These are phyloP conservation scores for Bujurquina vittata DNA, from an alignment of 2,113 vertebrate species.

Conservation along the genomic window DNA sequence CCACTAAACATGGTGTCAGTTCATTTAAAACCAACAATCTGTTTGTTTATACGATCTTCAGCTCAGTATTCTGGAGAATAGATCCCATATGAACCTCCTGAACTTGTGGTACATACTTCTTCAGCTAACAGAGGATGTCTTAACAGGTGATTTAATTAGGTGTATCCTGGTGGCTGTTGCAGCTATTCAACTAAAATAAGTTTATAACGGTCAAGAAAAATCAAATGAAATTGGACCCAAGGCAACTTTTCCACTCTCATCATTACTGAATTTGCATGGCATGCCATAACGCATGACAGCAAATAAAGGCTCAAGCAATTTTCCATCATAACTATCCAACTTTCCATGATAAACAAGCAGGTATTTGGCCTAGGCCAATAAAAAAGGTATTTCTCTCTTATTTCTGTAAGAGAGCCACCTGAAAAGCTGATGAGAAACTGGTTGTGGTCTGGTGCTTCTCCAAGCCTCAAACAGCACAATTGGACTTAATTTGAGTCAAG, in stretches of 20 bases:
- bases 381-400: slow-evolving; percentile 23
- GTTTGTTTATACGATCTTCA: slow-evolving; percentile 48
- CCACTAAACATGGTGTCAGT: slow-evolving; percentile 28
- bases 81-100: slow-evolving; percentile 59
- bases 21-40: slow-evolving; percentile 35
- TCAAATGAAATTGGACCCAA: background rate
- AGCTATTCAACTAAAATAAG: background rate
- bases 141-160: slow-evolving; percentile 27
- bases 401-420: slow-evolving; percentile 28
- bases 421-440: slow-evolving; percentile 32
- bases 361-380: slow-evolving; percentile 37
- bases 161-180: slow-evolving; percentile 4
- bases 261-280: slow-evolving; percentile 27
- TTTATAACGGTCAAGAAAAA: background rate
- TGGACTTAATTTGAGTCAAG: slow-evolving; percentile 38
- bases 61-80: slow-evolving; percentile 44
- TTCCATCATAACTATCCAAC: slow-evolving; percentile 33
- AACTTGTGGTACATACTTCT: slow-evolving; percentile 40
- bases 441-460: slow-evolving; percentile 20
- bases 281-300: background rate
- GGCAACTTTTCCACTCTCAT: slow-evolving; percentile 11
- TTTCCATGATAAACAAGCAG: slow-evolving; percentile 39
- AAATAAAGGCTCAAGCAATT: slow-evolving; percentile 14
- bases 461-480: slow-evolving; percentile 56
- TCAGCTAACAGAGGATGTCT: slow-evolving; percentile 11